These are phyloP conservation scores for Drosophila ohnishii DNA, from an alignment of 1,140 invertebrate species.

Conservation along the genomic window DNA sequence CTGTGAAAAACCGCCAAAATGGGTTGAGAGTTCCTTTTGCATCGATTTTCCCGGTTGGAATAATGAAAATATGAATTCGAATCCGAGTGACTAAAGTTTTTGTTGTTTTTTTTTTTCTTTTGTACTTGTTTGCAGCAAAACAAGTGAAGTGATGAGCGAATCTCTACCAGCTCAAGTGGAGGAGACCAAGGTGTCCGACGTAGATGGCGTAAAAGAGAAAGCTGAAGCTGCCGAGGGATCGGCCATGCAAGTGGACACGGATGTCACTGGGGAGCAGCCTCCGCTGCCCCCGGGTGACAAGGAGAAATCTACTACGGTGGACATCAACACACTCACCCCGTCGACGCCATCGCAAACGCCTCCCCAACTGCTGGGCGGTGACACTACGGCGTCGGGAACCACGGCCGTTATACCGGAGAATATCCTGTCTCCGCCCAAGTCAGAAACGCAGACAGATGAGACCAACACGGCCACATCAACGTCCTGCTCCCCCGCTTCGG, in stretches of 20 bases:
- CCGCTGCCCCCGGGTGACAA: constrained; percentile 10
- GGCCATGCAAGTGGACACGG: constrained; percentile 19
- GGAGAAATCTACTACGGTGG: constrained; percentile 48
- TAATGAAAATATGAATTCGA: constrained; percentile 16
- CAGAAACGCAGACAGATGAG: constrained; percentile 79
- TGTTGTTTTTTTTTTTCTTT: constrained; percentile 1
- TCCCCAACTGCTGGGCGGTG: constrained; percentile 53
- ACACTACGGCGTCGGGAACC: constrained; percentile 32
- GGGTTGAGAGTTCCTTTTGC: constrained; percentile 73
- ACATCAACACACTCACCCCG: constrained; percentile 66
- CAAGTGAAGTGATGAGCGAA: constrained; percentile 47
- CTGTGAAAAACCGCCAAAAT: constrained; percentile 76
- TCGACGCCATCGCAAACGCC: constrained; percentile 75
- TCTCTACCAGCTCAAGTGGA: constrained; percentile 32
- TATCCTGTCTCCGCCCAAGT: constrained; percentile 78
- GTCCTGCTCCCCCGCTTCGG: constrained; percentile 75
- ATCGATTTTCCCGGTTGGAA: constrained; percentile 73
- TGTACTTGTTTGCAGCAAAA: constrained; percentile 38
- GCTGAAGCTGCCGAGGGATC: constrained; percentile 18
- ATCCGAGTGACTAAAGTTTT: neutral
- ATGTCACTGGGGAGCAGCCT: constrained; percentile 4
- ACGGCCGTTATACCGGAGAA: constrained; percentile 70
- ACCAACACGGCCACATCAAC: constrained; percentile 79
- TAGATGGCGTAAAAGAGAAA: constrained; percentile 35
- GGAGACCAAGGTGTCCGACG: constrained; percentile 37